Conservation (phyloP, 2,888 invertebrate genomes). For the Arrhopalites spinosus region DNA sequence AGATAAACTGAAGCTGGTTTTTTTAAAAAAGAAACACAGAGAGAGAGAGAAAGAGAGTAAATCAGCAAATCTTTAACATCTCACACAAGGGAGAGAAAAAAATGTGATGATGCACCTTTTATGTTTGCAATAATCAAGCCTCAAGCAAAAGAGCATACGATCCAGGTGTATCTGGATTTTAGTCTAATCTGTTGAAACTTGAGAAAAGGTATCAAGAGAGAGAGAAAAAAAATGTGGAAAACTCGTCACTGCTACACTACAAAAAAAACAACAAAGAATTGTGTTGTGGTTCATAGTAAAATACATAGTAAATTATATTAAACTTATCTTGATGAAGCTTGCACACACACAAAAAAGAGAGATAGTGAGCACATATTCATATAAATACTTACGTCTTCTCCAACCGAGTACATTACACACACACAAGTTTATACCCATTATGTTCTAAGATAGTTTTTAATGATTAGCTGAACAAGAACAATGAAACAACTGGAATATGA, state of each 20-base stretch:
- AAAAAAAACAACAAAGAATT: not conserved
- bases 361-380: no score
- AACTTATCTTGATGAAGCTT: not conserved
- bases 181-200: no score
- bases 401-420: not conserved
- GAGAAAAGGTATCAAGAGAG: no score
- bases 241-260: no score
- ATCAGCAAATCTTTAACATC: no score
- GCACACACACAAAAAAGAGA: not conserved
- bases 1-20: not conserved
- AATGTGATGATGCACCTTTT: not conserved
- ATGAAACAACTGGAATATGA: conserved; percentile 18
- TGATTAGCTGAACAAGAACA: conserved; percentile 19
- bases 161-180: no score
- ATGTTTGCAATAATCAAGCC: not conserved
- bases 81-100: not conserved
- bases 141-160: no score
- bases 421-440: not conserved
- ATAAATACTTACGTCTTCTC: no score
- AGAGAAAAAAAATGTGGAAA: no score
- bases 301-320: no score
- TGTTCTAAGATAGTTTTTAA: conserved; percentile 14
- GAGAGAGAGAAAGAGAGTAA: not conserved
- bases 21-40: not conserved
- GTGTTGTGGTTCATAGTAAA: not conserved